phyloP scores from a whole-genome alignment of 2,113 vertebrate species.

The Hassar affinis region DNA sequence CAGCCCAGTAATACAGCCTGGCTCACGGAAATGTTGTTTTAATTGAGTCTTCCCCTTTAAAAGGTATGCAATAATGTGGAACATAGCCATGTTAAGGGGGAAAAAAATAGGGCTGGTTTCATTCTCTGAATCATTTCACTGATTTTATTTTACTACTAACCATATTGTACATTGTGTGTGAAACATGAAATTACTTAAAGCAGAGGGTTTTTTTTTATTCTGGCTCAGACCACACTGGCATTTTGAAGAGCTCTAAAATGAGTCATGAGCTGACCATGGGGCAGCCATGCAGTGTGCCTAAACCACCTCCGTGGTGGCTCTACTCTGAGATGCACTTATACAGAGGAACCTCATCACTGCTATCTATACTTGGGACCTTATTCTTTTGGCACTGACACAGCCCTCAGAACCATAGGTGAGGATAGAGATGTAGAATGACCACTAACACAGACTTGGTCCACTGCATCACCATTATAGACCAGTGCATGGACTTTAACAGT shows the following conservation, averaged over 20 bases:
- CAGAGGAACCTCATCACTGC: background rate
- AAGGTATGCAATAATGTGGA: background rate
- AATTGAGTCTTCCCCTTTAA: background rate
- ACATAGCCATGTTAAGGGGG: background rate
- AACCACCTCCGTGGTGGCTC: background rate
- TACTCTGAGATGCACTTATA: background rate
- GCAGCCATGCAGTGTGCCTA: background rate
- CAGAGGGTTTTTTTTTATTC: background rate
- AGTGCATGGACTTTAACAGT: background rate
- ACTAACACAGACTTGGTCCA: background rate
- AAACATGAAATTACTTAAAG: background rate
- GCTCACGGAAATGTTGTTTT: background rate
- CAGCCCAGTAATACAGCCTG: background rate
- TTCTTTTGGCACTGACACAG: background rate
- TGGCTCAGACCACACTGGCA: background rate
- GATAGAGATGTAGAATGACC: background rate
- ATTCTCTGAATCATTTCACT: background rate
- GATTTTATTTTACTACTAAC: background rate
- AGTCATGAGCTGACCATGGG: background rate
- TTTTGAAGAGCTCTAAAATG: background rate
- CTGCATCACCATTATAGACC: background rate
- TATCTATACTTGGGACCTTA: background rate
- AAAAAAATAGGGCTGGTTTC: background rate
- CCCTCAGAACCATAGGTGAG: background rate
- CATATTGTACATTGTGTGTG: background rate